Evolutionary conservation across 2,888 invertebrate species (phyloP).

Genomic region (Rhopalosiphum nymphaeae): DNA sequence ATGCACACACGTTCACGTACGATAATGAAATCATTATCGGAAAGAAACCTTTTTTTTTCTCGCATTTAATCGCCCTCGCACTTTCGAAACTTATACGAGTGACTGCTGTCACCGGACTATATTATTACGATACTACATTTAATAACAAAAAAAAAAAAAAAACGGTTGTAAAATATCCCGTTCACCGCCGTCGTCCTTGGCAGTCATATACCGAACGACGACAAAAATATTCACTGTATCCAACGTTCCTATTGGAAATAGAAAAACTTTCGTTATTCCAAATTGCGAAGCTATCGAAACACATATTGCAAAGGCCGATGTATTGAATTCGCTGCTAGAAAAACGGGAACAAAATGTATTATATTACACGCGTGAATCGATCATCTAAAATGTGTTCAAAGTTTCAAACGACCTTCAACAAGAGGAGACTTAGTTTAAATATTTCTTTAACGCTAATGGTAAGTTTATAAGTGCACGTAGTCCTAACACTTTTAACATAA

Average conservation of each 20-base stretch:
- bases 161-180: slow-evolving; percentile 14
- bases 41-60: slow-evolving; percentile 26
- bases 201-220: not conserved
- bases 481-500: not conserved
- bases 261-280: not conserved
- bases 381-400: not conserved
- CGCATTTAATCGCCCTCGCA: not conserved
- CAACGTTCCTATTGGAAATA: not conserved
- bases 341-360: not conserved
- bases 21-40: slow-evolving; percentile 40
- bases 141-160: not conserved
- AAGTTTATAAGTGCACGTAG: not conserved
- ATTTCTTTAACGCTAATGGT: not conserved
- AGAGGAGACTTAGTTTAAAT: not conserved
- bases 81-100: slow-evolving; percentile 21
- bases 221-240: not conserved
- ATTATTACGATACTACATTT: slow-evolving; percentile 2
- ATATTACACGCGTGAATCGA: not conserved
- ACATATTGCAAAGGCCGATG: not conserved
- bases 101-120: not conserved
- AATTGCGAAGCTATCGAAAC: not conserved
- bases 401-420: not conserved
- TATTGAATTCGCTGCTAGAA: not conserved
- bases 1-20: not conserved
- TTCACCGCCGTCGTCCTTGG: slow-evolving; percentile 41